A percentile compares a stretch with the other conserved stretches of the same genome.
Conservation (phyloP, 2,113 vertebrate species). For the Cyprinodon variegatus region DNA sequence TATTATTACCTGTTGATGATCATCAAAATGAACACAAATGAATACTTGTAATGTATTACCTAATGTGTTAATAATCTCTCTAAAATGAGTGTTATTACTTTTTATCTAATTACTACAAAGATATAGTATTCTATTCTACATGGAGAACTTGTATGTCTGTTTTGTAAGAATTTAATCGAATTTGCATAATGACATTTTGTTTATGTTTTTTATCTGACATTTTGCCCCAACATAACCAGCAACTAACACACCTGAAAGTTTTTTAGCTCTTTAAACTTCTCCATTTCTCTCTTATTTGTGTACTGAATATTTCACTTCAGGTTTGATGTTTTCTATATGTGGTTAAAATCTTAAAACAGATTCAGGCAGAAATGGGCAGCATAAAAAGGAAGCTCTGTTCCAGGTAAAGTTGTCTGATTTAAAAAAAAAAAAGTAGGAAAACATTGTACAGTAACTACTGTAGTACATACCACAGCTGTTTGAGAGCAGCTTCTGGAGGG, state of each 20-base stretch:
- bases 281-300: not conserved
- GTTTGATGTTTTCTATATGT: not conserved
- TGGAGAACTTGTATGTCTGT: too few species aligned
- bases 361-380: not conserved
- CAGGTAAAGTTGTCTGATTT: not conserved
- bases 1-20: too few species aligned
- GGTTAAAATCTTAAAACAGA: not conserved
- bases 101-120: too few species aligned
- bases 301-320: too few species aligned
- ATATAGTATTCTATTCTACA: not conserved
- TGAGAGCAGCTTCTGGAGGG: constrained; percentile 59
- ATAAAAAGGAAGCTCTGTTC: not conserved
- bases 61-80: not conserved
- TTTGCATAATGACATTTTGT: too few species aligned
- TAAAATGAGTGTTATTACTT: too few species aligned
- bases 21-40: not conserved
- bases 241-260: too few species aligned
- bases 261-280: not conserved
- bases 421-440: constrained; percentile 28
- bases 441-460: constrained; percentile 22
- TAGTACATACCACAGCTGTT: constrained; percentile 56
- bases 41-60: not conserved
- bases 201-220: too few species aligned
- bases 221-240: too few species aligned
- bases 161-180: not conserved